phyloP scores from a whole-genome alignment of 2,888 invertebrate genomes.

The Axea sp. region DNA sequence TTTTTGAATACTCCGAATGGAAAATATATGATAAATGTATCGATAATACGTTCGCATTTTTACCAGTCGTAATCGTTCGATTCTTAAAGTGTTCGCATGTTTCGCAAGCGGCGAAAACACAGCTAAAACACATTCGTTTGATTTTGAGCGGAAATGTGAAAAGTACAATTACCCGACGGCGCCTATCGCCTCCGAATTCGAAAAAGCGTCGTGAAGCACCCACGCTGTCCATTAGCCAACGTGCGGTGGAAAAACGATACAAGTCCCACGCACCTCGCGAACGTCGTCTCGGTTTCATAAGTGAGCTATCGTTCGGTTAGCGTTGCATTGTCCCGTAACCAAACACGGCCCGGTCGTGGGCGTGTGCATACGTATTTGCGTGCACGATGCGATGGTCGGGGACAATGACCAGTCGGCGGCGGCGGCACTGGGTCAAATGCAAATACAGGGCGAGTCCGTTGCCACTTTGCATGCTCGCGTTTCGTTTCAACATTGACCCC shows the following conservation, averaged over 20 bases:
- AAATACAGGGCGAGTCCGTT: slow-evolving; percentile 63
- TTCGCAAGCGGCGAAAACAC: too few relatives aligned
- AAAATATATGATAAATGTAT: too few relatives aligned
- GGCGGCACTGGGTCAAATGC: slow-evolving; percentile 69
- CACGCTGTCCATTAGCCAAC: slow-evolving; percentile 19
- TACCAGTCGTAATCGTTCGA: too few relatives aligned
- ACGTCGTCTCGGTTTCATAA: slow-evolving; percentile 36
- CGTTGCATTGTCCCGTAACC: slow-evolving; percentile 50
- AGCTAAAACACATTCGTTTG: too few relatives aligned
- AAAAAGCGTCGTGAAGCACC: too few relatives aligned
- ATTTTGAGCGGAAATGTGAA: too few relatives aligned
- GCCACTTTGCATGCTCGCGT: slow-evolving; percentile 17
- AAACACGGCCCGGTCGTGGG: slow-evolving; percentile 48
- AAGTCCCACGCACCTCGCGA: slow-evolving; percentile 38
- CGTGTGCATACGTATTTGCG: slow-evolving; percentile 40
- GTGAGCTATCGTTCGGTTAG: slow-evolving; percentile 36
- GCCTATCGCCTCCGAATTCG: too few relatives aligned
- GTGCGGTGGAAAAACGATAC: slow-evolving; percentile 17
- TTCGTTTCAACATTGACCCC: slow-evolving; percentile 46
- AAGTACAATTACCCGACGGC: too few relatives aligned
- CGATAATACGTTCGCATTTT: too few relatives aligned
- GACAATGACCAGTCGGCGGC: slow-evolving; percentile 68
- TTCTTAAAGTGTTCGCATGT: too few relatives aligned
- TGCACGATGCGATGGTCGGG: slow-evolving; percentile 46
- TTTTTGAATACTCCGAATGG: too few relatives aligned